phyloP scores from a whole-genome alignment of 1,140 invertebrate genomes.

The Cylas formicarius region DNA sequence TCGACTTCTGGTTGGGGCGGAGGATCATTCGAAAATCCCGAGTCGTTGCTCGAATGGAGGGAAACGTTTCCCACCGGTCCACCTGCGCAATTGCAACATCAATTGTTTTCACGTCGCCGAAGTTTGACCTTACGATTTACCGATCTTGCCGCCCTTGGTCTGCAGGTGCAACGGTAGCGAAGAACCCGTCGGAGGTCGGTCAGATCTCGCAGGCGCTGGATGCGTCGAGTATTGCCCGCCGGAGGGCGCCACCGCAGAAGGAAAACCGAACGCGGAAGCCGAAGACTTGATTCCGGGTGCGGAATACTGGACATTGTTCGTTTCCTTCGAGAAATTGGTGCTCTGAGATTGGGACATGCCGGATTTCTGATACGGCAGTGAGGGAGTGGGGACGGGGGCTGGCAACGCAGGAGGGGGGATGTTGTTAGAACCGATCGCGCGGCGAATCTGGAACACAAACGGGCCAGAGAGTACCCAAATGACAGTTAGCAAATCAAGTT shows the following conservation, averaged over 20 bases:
- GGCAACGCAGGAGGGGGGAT: conserved; percentile 57
- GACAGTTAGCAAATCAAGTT: no score
- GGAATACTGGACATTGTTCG: conserved; percentile 38
- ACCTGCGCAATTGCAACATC: conserved; percentile 21
- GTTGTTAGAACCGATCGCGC: conserved; percentile 44
- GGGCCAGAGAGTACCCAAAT: no score
- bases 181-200: conserved; percentile 46
- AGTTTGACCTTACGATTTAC: conserved; percentile 6
- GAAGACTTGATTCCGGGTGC: conserved; percentile 47
- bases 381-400: conserved; percentile 54
- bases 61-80: conserved; percentile 63
- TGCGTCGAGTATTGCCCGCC: conserved; percentile 48
- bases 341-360: conserved; percentile 49
- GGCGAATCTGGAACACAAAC: conserved; percentile 41
- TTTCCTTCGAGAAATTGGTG: conserved; percentile 41
- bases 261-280: conserved; percentile 50
- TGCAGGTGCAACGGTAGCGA: conserved; percentile 40
- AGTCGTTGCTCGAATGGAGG: conserved; percentile 84
- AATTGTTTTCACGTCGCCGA: no score
- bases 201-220: conserved; percentile 45
- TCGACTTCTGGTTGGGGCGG: conserved; percentile 82
- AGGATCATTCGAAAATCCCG: conserved; percentile 83
- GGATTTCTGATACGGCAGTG: conserved; percentile 38
- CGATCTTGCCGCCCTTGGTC: conserved; percentile 30
- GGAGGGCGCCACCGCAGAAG: conserved; percentile 39